These are phyloP conservation scores for Saturnia pavonia DNA, from an alignment of 2,888 invertebrate genomes.

Conservation along the genomic window DNA sequence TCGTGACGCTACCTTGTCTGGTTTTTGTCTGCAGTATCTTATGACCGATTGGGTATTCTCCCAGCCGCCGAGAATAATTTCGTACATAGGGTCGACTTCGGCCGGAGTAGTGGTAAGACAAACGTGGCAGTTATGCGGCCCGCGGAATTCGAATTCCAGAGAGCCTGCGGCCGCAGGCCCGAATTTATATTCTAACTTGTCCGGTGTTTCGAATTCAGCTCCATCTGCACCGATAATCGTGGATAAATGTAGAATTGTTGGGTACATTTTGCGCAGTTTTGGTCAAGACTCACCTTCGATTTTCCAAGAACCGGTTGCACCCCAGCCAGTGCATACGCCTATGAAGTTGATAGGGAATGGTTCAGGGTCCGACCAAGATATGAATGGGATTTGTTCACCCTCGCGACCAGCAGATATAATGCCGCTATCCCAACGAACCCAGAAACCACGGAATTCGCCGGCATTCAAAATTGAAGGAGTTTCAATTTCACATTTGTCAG, in stretches of 20 bases:
- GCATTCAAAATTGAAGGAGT: conserved; percentile 88
- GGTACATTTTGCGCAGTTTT: conserved; percentile 68
- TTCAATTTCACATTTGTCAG: conserved; percentile 86
- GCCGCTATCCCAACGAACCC: conserved; percentile 90
- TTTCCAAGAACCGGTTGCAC: conserved; percentile 90
- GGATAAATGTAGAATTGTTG: conserved; percentile 60
- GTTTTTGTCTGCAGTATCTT: conserved; percentile 83
- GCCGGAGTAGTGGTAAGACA: conserved; percentile 79
- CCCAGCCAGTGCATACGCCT: conserved; percentile 94
- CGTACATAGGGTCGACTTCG: conserved; percentile 84
- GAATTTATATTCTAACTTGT: conserved; percentile 83
- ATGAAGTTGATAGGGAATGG: conserved; percentile 87
- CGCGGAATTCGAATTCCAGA: conserved; percentile 81
- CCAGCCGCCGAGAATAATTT: conserved; percentile 87
- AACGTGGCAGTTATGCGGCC: conserved; percentile 85
- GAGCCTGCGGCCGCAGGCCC: conserved; percentile 79
- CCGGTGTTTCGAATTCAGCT: conserved; percentile 78
- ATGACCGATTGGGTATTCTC: conserved; percentile 84
- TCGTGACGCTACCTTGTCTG: conserved; percentile 80
- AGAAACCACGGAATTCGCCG: conserved; percentile 91
- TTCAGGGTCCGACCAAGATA: conserved; percentile 87
- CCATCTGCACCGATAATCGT: conserved; percentile 74
- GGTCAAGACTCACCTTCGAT: conserved; percentile 84
- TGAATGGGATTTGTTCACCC: conserved; percentile 86
- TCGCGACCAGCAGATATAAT: conserved; percentile 87